phyloP scores from a whole-genome alignment of 2,888 invertebrate genomes.

The Lapara coniferarum region DNA sequence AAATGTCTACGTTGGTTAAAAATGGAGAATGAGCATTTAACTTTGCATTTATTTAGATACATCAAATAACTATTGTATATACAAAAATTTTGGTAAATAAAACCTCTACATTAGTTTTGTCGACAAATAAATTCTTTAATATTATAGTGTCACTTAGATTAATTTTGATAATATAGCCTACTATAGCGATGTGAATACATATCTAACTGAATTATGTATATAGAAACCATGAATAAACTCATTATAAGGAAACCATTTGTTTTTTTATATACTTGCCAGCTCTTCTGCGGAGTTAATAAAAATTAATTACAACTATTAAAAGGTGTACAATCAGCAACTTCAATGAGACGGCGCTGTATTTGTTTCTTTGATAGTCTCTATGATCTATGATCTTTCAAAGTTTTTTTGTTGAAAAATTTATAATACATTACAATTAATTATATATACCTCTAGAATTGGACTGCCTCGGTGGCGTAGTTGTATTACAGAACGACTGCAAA shows the following conservation, averaged over 20 bases:
- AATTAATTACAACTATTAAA: too few relatives aligned
- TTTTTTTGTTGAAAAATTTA: too few relatives aligned
- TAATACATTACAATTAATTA: too few relatives aligned
- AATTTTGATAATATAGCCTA: conserved; percentile 50
- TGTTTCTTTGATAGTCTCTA: too few relatives aligned
- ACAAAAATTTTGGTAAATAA: conserved; percentile 2
- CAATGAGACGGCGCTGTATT: too few relatives aligned
- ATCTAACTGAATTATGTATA: conserved; percentile 62
- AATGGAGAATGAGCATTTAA: conserved; percentile 4
- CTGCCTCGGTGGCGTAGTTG: too few relatives aligned
- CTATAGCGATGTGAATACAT: conserved; percentile 63
- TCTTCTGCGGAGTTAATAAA: too few relatives aligned
- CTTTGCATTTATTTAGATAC: conserved; percentile 8
- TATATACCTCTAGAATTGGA: too few relatives aligned
- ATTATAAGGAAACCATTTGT: conserved; percentile 33
- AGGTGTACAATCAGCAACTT: too few relatives aligned
- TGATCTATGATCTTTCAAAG: too few relatives aligned
- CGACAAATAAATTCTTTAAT: conserved; percentile 12
- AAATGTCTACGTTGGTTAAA: neutral
- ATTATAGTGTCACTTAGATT: conserved; percentile 34
- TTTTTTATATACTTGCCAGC: too few relatives aligned
- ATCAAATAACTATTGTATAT: conserved; percentile 19
- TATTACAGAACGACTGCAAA: too few relatives aligned
- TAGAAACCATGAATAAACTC: conserved; percentile 54
- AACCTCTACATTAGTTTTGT: conserved; percentile 3